A percentile compares a stretch with the other conserved stretches of the same genome.
These are phyloP conservation scores for Lasioglossum marginatum DNA, from an alignment of 2,888 invertebrate species.

Conservation along the genomic window DNA sequence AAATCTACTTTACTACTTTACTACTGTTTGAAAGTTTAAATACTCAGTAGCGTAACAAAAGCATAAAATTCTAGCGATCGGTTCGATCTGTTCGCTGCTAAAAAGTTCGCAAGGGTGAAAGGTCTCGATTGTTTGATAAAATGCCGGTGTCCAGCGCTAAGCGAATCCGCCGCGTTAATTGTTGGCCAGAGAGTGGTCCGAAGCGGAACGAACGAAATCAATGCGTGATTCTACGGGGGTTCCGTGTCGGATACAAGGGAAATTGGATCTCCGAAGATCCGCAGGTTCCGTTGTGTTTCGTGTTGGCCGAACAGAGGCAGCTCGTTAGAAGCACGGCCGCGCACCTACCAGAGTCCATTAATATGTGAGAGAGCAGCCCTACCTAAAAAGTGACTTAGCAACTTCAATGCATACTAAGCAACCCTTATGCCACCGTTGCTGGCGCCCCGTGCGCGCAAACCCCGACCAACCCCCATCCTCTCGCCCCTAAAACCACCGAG, in stretches of 20 bases:
- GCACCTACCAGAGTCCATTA: slow-evolving; percentile 73
- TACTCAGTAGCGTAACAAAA: background rate
- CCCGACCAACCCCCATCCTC: slow-evolving; percentile 50
- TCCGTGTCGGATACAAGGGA: slow-evolving; percentile 14
- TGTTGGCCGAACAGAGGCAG: slow-evolving; percentile 48
- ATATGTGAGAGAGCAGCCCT: slow-evolving; percentile 76
- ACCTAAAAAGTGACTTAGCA: slow-evolving; percentile 83
- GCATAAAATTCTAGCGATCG: background rate
- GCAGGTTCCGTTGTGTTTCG: slow-evolving; percentile 49
- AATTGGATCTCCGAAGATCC: slow-evolving; percentile 35
- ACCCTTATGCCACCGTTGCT: slow-evolving; percentile 67
- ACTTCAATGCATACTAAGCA: slow-evolving; percentile 84
- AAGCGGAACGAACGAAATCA: background rate
- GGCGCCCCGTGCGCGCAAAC: slow-evolving; percentile 47
- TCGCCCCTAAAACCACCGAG: slow-evolving; percentile 47
- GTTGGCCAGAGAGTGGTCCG: background rate
- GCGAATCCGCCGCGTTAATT: background rate
- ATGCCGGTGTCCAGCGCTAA: background rate
- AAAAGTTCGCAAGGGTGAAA: background rate
- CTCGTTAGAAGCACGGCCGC: slow-evolving; percentile 62
- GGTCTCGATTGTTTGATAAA: background rate
- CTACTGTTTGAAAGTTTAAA: background rate
- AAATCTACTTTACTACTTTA: too few relatives aligned
- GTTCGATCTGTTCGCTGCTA: background rate
- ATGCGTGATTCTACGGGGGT: background rate